These are phyloP conservation scores for Copidosoma aretas DNA, from an alignment of 2,888 invertebrate genomes.

Conservation along the genomic window DNA sequence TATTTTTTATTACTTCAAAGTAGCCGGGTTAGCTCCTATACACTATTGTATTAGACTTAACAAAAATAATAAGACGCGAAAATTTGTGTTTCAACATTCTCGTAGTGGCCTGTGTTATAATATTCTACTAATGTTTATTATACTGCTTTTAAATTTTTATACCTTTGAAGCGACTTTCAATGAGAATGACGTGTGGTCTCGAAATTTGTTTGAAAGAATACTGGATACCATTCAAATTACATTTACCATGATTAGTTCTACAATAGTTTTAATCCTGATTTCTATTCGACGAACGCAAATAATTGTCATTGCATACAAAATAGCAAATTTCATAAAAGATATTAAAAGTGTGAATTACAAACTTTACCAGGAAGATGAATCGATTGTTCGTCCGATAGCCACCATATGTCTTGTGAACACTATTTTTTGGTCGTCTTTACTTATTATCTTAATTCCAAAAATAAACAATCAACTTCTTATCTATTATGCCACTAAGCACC, in stretches of 20 bases:
- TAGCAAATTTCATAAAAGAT: background rate
- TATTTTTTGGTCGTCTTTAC: background rate
- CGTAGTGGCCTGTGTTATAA: too few species aligned
- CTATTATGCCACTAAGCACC: background rate
- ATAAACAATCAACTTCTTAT: background rate
- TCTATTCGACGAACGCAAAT: background rate
- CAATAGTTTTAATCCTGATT: background rate
- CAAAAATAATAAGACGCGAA: too few species aligned
- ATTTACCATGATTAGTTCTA: background rate
- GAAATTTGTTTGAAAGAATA: background rate
- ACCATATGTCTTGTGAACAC: background rate
- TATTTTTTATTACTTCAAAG: too few species aligned
- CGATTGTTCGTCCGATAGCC: background rate
- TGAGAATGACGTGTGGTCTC: too few species aligned
- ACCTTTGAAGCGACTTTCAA: too few species aligned
- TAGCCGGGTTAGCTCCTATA: too few species aligned
- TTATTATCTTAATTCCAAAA: background rate
- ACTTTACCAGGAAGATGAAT: background rate
- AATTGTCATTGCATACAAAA: background rate
- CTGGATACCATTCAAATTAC: background rate
- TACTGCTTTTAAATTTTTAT: too few species aligned
- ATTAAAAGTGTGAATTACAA: background rate
- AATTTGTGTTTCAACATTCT: too few species aligned
- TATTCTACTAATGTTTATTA: too few species aligned
- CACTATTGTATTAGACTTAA: too few species aligned